Percentiles rank a stretch among this genome's conserved stretches.
Conservation (phyloP, 1,140 invertebrate genomes). For the Zaprionus capensis region DNA sequence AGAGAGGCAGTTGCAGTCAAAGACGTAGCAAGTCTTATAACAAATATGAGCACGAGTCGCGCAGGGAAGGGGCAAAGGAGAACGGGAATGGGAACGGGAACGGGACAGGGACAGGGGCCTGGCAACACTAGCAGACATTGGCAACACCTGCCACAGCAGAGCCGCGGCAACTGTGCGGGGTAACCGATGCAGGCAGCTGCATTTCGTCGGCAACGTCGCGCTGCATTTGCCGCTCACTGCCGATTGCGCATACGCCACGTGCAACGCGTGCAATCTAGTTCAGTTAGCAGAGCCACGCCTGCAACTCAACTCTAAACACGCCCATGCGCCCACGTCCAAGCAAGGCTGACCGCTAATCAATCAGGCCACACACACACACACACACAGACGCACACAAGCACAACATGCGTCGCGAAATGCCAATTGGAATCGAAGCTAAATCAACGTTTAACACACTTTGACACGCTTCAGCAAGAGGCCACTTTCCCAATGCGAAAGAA, state of each 20-base stretch:
- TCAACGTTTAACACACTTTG: slow-evolving; percentile 47
- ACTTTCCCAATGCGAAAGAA: slow-evolving; percentile 49
- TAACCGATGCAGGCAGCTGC: slow-evolving; percentile 14
- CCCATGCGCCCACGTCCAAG: neutral
- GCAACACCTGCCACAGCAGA: slow-evolving; percentile 39
- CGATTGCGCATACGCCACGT: slow-evolving; percentile 35
- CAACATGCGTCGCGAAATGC: neutral
- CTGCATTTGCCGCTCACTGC: neutral
- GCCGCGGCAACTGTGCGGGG: neutral
- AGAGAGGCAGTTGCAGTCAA: neutral
- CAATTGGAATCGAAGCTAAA: slow-evolving; percentile 23
- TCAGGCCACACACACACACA: slow-evolving; percentile 31
- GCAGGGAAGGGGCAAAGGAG: neutral
- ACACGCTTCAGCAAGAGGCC: slow-evolving; percentile 48
- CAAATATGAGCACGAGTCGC: slow-evolving; percentile 41
- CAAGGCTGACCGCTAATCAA: slow-evolving; percentile 42
- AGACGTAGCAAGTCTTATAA: slow-evolving; percentile 28
- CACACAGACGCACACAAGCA: neutral
- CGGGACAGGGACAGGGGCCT: neutral
- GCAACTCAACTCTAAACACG: neutral
- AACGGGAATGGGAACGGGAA: neutral
- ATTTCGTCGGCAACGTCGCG: slow-evolving; percentile 10
- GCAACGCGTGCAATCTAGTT: slow-evolving; percentile 21
- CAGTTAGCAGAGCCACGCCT: slow-evolving; percentile 17
- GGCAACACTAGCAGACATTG: slow-evolving; percentile 15